Evolutionary conservation across 2,113 vertebrate genomes (phyloP), one percentile per base, ranked within the genome.

Genomic region (Bos javanicus): DNA sequence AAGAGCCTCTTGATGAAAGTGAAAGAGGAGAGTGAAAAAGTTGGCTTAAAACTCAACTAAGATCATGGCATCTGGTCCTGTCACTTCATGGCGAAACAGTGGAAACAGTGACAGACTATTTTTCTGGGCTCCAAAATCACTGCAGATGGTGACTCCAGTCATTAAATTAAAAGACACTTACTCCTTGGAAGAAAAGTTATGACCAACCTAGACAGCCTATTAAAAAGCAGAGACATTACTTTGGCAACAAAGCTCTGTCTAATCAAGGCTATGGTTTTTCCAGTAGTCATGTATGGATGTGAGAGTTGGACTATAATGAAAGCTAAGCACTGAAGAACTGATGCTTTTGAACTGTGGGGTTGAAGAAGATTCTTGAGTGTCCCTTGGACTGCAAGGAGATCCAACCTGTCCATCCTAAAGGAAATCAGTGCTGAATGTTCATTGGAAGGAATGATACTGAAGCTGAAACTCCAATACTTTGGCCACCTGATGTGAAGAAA

Each of bases 291-390:
- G n/a, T 21, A 21, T 21, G n/a, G n/a, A 36, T 71, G 17, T 36
- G 64, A 71, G 64, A 71, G 9, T 36, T 36, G 19, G 19, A 71
- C n/a, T 71, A 11, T 23, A 3, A 36, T 36, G 64, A 71, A 71
- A 36, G 19, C 64, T 71, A 11, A 71, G 64, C 0, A 0, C 64
- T 1, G 0, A 71, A 36, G n/a, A 71, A 71, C 64, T 6, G n/a
- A 71, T 36, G 64, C n/a, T 36, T 71, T 71, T 36, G 64, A 71
- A 36, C 64, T 71, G n/a, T 36, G n/a, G 64, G 2, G 64, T 5
- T 71, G n/a, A n/a, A 36, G 19, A 36, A 71, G 9, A 71, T 19
- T 36, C 64, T 71, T 36, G 64, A 36, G 10, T 23, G 64, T 23
- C 19, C 64, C 19, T 71, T 36, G n/a, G n/a, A 71, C 64, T 71